Evolutionary conservation across 2,797 vertebrate species (phyloP), one percentile per base, ranked within the genome.

Genomic region (Limnodromus scolopaceus): DNA sequence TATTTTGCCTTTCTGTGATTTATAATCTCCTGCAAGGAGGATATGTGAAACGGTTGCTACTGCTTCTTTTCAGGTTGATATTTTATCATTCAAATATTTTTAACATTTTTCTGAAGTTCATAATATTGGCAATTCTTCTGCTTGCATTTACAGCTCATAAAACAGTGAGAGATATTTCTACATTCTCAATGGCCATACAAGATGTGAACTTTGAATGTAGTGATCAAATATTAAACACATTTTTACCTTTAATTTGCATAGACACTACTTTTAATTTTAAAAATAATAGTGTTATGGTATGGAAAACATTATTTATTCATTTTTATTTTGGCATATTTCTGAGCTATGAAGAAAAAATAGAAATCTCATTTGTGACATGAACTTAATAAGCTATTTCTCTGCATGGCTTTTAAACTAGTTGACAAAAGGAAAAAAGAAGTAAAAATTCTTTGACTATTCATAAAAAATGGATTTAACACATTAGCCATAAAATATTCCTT

Each of bases 401-500:
- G 63, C n/a, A 64, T 3, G 10, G 39, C 15, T 43, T 78, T 92
- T 92, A 93, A 92, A 77, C 2, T 1, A 69, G 11, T 57, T 77
- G 60, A 77, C 25, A 64, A 87, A 89, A 89, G 46, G 36, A 64
- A 84, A 87, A 89, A 61, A 57, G 43, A 81, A 96, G 80, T 80
- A 1, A 89, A 85, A 93, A 77, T 93, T 70, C 83, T 85, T 88
- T 90, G 64, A 68, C 39, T 86, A 70, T 74, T 93, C 72, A 81
- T 80, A 84, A 87, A 89, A 93, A 92, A 87, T 53, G 18, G 43
- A 92, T 90, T 90, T 88, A 92, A 70, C 71, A 85, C 12, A 49
- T 90, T 78, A 68, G 13, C 38, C 48, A 88, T 93, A 90, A 96
- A 94, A 93, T 77, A 94, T 78, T 95, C 38, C 54, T 92, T 71